These are phyloP conservation scores for Larimichthys polyactis DNA, from an alignment of 2,113 vertebrate species.

Conservation along the genomic window DNA sequence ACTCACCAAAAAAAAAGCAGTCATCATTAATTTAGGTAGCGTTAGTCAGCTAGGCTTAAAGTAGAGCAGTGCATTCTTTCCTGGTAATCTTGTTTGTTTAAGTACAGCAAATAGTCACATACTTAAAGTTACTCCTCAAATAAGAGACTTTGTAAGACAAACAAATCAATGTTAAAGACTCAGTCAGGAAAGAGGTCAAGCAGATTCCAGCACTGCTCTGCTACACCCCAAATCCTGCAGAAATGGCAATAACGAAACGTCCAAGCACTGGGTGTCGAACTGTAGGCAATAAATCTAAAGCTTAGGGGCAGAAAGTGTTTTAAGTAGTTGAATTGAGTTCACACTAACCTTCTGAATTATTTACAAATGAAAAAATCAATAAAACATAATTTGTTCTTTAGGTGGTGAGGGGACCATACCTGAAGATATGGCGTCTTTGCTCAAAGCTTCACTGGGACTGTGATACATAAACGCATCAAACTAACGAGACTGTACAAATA, in stretches of 20 bases:
- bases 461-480: slow-evolving; percentile 74
- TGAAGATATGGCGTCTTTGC: slow-evolving; percentile 93
- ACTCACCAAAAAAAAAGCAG: background rate
- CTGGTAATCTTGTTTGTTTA: too few relatives aligned
- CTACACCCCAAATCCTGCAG: background rate
- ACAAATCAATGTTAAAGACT: background rate
- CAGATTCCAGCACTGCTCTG: background rate
- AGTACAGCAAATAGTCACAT: background rate
- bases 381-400: slow-evolving; percentile 69
- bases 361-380: background rate
- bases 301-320: background rate
- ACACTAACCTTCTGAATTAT: background rate
- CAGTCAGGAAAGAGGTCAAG: background rate
- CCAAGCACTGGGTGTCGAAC: too few relatives aligned
- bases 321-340: background rate
- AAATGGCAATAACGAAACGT: background rate
- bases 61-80: too few relatives aligned
- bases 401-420: slow-evolving; percentile 90
- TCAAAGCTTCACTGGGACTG: slow-evolving; percentile 94
- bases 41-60: too few relatives aligned
- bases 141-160: background rate
- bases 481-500: slow-evolving; percentile 24
- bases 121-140: background rate
- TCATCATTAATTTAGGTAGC: background rate
- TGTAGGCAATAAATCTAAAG: too few relatives aligned